Evolutionary conservation across 2,888 invertebrate genomes (phyloP).

Genomic region (Glaucopsyche alexis): DNA sequence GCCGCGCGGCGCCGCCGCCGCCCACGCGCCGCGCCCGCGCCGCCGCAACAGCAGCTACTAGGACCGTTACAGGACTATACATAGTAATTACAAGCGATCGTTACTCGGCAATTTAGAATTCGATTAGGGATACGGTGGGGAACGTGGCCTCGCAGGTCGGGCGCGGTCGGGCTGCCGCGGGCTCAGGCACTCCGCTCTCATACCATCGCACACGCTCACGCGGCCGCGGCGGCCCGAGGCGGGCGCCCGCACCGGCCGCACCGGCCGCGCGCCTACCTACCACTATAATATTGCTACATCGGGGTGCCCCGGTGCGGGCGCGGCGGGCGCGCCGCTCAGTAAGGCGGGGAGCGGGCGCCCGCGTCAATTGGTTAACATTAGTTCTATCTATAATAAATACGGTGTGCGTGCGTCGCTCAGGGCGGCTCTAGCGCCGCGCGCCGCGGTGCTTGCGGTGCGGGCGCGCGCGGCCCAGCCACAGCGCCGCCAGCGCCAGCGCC

Average conservation of each 20-base stretch:
- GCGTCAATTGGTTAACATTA: slow-evolving; percentile 75
- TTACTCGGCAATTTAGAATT: slow-evolving; percentile 65
- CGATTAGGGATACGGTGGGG: slow-evolving; percentile 54
- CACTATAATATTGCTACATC: slow-evolving; percentile 54
- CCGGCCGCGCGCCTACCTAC: slow-evolving; percentile 44
- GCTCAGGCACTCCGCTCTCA: slow-evolving; percentile 37
- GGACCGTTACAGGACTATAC: slow-evolving; percentile 66
- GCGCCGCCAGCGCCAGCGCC: slow-evolving; percentile 64
- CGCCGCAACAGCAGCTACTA: slow-evolving; percentile 67
- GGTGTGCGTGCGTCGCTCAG: slow-evolving; percentile 55
- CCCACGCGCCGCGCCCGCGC: slow-evolving; percentile 39
- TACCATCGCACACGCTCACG: slow-evolving; percentile 36
- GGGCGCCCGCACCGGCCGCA: slow-evolving; percentile 37
- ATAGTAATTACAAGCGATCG: slow-evolving; percentile 72
- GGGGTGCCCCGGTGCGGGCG: slow-evolving; percentile 53
- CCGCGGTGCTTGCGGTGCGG: slow-evolving; percentile 79
- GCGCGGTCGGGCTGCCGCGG: slow-evolving; percentile 43
- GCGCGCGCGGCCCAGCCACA: slow-evolving; percentile 60
- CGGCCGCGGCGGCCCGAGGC: slow-evolving; percentile 40
- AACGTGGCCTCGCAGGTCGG: slow-evolving; percentile 47
- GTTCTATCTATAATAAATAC: slow-evolving; percentile 77
- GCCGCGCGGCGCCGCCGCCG: slow-evolving; percentile 37
- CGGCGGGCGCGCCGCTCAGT: slow-evolving; percentile 57
- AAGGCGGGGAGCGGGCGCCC: slow-evolving; percentile 61
- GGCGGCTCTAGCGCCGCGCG: slow-evolving; percentile 79